These are phyloP conservation scores for Dryobates pubescens DNA, from an alignment of 2,797 vertebrate genomes.

Conservation along the genomic window DNA sequence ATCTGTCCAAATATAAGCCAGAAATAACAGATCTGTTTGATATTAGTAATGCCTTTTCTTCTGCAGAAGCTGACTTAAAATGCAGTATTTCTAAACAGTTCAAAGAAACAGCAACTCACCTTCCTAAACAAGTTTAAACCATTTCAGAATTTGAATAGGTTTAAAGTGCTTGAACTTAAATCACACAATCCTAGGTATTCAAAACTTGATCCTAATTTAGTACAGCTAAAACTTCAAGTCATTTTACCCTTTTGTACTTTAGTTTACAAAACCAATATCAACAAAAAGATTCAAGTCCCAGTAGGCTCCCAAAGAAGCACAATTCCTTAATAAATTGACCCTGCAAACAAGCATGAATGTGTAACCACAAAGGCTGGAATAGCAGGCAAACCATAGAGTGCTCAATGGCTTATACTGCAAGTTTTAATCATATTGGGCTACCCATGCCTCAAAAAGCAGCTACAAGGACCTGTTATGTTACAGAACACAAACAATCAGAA, in stretches of 20 bases:
- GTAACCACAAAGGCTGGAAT: not conserved
- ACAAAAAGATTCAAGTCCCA: not conserved
- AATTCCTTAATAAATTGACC: conserved; percentile 11
- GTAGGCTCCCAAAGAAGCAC: not conserved
- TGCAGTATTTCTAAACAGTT: not conserved
- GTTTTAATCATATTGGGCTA: not conserved
- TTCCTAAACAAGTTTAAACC: not conserved
- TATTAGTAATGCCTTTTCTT: not conserved
- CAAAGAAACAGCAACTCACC: not conserved
- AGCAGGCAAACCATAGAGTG: not conserved
- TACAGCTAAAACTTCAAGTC: not conserved
- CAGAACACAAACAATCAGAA: not conserved
- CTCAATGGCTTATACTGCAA: not conserved
- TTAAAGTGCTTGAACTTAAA: not conserved
- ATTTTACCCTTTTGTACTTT: not conserved
- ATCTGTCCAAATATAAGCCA: not conserved
- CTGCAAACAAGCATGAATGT: not conserved
- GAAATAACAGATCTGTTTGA: not conserved
- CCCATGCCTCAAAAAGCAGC: not conserved
- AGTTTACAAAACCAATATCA: not conserved
- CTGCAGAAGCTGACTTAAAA: not conserved
- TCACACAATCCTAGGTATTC: not conserved
- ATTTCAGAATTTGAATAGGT: too few species aligned
- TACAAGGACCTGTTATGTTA: not conserved
- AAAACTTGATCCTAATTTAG: not conserved